Evolutionary conservation across 2,113 vertebrate genomes (phyloP).

Genomic region (Progne subis): DNA sequence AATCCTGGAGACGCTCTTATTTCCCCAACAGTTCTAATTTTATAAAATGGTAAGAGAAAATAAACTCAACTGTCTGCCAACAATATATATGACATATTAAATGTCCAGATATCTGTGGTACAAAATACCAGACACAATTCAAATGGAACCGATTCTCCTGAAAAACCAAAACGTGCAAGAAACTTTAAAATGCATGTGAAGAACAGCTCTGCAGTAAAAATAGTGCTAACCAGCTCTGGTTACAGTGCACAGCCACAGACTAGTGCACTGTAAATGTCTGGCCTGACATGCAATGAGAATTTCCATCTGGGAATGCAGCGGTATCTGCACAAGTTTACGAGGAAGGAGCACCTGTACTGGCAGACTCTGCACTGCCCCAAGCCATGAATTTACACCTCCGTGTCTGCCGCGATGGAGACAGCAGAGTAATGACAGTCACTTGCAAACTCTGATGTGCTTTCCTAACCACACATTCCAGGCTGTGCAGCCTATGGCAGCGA

Average conservation of each 20-base stretch:
- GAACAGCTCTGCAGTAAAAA: constrained; percentile 2
- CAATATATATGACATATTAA: not conserved
- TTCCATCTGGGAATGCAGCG: not conserved
- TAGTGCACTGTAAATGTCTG: not conserved
- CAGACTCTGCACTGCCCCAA: not conserved
- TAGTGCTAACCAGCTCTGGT: not conserved
- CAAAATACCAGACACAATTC: not conserved
- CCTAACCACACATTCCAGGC: too few relatives aligned
- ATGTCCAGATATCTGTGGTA: not conserved
- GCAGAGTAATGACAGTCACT: not conserved
- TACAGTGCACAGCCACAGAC: not conserved
- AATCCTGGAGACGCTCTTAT: not conserved
- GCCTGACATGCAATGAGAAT: not conserved
- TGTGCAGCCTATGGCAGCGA: too few relatives aligned
- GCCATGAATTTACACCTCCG: not conserved
- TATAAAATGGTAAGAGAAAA: not conserved
- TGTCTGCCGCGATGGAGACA: not conserved
- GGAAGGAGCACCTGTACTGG: not conserved
- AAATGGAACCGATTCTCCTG: not conserved
- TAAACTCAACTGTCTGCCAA: not conserved
- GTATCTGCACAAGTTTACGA: constrained; percentile 10
- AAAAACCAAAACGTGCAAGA: not conserved
- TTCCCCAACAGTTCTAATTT: not conserved
- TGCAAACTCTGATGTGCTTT: not conserved
- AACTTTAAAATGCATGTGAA: not conserved